Percentiles rank a stretch among this genome's conserved stretches.
Evolutionary conservation across 2,888 invertebrate species (phyloP).

Genomic region (Parnassius smintheus): DNA sequence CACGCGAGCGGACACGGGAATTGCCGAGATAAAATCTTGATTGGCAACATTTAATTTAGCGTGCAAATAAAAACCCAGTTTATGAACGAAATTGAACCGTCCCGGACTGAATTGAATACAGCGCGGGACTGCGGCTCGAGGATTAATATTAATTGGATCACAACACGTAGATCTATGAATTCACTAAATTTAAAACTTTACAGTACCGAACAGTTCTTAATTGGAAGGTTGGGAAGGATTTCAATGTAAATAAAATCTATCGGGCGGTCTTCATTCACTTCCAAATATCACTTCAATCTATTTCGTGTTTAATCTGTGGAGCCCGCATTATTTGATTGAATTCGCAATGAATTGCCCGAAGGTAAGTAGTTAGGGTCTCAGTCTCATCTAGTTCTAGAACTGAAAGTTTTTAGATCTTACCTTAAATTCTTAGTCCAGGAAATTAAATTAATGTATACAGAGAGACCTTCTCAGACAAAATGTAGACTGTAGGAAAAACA

Average conservation of each 20-base stretch:
- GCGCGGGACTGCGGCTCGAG: constrained; percentile 51
- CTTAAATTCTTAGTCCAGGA: constrained; percentile 2
- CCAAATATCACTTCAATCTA: constrained; percentile 15
- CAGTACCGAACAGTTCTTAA: constrained; percentile 47
- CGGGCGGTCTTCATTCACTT: constrained; percentile 31
- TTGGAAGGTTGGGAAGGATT: constrained; percentile 42
- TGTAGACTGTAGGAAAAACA: not conserved
- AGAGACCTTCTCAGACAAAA: not conserved
- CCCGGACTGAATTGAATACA: constrained; percentile 60
- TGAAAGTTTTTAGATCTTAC: not conserved
- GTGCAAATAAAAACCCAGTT: constrained; percentile 61
- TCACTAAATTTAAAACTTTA: constrained; percentile 46
- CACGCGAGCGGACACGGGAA: constrained; percentile 18
- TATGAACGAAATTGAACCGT: constrained; percentile 63
- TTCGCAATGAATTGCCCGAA: constrained; percentile 8
- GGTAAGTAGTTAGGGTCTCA: constrained; percentile 4
- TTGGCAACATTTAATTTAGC: constrained; percentile 59
- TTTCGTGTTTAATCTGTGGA: constrained; percentile 16
- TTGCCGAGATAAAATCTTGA: constrained; percentile 47
- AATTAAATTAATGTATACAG: not conserved
- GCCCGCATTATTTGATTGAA: constrained; percentile 10
- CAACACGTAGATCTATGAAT: constrained; percentile 61
- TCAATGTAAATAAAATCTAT: constrained; percentile 35
- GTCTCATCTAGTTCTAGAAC: constrained; percentile 1
- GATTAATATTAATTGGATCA: constrained; percentile 74